Conservation (phyloP, 2,113 vertebrate species). For the Columbina picui region DNA sequence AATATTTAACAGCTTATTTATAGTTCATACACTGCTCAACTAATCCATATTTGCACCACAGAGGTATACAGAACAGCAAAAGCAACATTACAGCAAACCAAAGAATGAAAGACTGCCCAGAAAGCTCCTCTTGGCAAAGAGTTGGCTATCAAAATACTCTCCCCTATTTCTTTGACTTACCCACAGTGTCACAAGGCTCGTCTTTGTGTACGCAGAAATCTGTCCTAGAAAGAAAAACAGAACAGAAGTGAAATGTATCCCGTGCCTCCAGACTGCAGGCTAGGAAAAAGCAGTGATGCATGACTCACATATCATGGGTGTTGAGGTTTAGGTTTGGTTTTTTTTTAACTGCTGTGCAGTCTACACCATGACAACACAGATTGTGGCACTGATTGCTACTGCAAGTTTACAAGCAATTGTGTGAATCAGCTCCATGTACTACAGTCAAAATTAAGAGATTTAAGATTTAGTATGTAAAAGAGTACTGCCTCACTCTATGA, state of each 20-base stretch:
- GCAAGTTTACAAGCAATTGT: neutral
- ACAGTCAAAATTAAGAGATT: neutral
- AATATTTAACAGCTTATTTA: neutral
- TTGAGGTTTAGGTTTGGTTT: neutral
- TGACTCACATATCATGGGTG: neutral
- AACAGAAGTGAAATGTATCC: constrained; percentile 34
- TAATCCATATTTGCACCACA: neutral
- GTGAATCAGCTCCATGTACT: neutral
- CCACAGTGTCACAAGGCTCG: constrained; percentile 96
- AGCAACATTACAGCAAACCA: neutral
- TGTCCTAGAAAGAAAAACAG: constrained; percentile 85
- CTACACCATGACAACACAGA: neutral
- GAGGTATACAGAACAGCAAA: neutral
- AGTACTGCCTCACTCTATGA: neutral
- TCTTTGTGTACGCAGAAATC: constrained; percentile 99
- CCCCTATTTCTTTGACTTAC: constrained; percentile 79
- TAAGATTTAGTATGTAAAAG: neutral
- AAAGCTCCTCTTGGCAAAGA: neutral
- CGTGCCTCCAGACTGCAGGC: neutral
- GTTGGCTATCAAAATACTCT: neutral
- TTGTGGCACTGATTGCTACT: neutral
- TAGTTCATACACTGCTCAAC: neutral
- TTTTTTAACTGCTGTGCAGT: neutral
- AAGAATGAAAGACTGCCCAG: neutral
- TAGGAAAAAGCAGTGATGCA: neutral